Conservation (phyloP, 2,888 invertebrate genomes). For the Napeogenes inachia region DNA sequence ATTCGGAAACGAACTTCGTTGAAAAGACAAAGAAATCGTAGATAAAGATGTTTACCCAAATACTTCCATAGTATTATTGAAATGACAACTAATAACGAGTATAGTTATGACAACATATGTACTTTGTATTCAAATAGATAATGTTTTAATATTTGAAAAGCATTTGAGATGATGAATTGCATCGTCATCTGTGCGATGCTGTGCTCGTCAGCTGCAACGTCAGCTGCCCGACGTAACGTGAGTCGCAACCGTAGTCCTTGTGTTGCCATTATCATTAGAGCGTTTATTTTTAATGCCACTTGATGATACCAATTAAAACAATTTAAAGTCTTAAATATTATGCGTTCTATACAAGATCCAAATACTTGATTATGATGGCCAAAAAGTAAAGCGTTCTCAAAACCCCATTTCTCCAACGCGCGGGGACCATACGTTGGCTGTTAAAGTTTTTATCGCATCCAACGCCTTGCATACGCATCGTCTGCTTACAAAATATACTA, state of each 20-base stretch:
- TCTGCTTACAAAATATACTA: slow-evolving; percentile 70
- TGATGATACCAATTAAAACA: slow-evolving; percentile 60
- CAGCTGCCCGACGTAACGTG: slow-evolving; percentile 32
- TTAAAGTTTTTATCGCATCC: slow-evolving; percentile 38
- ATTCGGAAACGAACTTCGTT: too few species aligned
- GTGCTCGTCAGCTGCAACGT: slow-evolving; percentile 26
- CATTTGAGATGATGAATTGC: slow-evolving; percentile 25
- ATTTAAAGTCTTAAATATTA: slow-evolving; percentile 40
- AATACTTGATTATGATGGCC: slow-evolving; percentile 25
- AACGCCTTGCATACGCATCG: slow-evolving; percentile 55
- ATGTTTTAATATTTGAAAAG: slow-evolving; percentile 9
- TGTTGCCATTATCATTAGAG: slow-evolving; percentile 34
- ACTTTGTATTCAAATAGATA: neutral
- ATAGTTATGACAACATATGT: too few species aligned
- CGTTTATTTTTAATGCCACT: slow-evolving; percentile 45
- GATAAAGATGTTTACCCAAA: too few species aligned
- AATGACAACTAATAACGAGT: too few species aligned
- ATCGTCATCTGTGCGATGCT: slow-evolving; percentile 18
- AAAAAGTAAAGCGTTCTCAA: slow-evolving; percentile 43
- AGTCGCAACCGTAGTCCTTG: slow-evolving; percentile 28
- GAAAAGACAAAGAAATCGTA: too few species aligned
- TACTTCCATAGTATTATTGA: too few species aligned
- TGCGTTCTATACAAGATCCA: slow-evolving; percentile 41
- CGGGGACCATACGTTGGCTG: slow-evolving; percentile 57
- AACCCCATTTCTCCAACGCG: slow-evolving; percentile 54